Evolutionary conservation across 1,140 invertebrate genomes (phyloP), one percentile per base, ranked within the genome.

Genomic region (Dinoponera quadriceps): DNA sequence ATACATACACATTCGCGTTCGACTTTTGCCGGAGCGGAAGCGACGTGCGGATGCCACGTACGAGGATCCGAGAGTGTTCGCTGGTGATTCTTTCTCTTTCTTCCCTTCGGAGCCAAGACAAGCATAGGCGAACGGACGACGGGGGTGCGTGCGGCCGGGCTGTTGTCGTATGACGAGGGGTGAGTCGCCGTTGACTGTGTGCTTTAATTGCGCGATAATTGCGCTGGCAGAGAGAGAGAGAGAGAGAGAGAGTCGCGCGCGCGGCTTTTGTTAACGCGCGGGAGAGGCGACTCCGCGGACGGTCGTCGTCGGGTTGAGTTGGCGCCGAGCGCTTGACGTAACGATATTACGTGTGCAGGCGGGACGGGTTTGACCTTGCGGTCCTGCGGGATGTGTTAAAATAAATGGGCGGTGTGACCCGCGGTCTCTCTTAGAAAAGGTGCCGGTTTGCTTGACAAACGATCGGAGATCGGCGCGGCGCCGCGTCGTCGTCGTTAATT

Each of bases 41-140:
- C 22, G 3, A 20, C 65, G 80, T 51, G n/a, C n/a, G n/a, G n/a
- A 86, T 84, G 74, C 49, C 65, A 69, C 55, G 29, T 84, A 84
- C 25, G n/a, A 27, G 3, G 44, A 14, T 20, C 18, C 48, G 44
- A 57, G 73, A 84, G 85, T 87, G 85, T 44, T 80, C 55, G 44
- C 38, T 63, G 13, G 54, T 27, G 62, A 49, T 63, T 63, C n/a
- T 71, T 74, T 68, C 44, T n/a, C 59, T n/a, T 18, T 7, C 9
- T 33, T 33, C 33, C 33, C 33, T 33, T 7, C 2, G 33, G 33
- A 33, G 7, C 33, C 7, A 33, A 5, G 18, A 20, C 29, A 55
- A 55, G 29, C 29, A 5, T 5, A 33, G 63, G 49, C 44, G 16
- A 44, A 7, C 75, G 22, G 25, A 44, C n/a, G 7, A n/a, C n/a